Base-by-base conservation (phyloP, 2,113 vertebrate genomes). In the Varanus komodoensis region DNA sequence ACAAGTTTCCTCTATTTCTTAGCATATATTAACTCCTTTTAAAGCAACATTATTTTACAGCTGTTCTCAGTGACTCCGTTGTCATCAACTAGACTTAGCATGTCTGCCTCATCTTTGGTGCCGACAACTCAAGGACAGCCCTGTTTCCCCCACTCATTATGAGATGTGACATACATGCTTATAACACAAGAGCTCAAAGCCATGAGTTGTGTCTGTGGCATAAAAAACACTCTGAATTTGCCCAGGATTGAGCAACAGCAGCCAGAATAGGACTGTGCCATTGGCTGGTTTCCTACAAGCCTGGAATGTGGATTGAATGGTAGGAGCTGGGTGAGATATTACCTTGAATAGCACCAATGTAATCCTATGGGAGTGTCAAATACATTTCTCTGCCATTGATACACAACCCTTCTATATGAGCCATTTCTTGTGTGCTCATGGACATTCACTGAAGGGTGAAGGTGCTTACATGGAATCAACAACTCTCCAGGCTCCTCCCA, bases 121-220 rank as follows among this genome's bases (percentile, higher is more conserved):
- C 90, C 86, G 92, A 93, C 15, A 74, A 85, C 61, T 92, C 77
- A 93, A 82, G 52, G 92, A 92, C 86, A 93, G 54, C 4, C 15
- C 38, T n/a, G 34, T 38, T 17, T 77, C 52, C 52, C 34, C 23
- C 27, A 68, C 64, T 67, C 6, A 44, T 84, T 68, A n/a, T 27
- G 34, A 38, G 61, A 84, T 44, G 32, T 67, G 61, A 67, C 64
- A 44, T 68, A 67, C 11, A 44, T 84, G 1, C 54, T 87, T 78
- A 21, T 29, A 64, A 21, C 17, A 78, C 64, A 64, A 78, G 38
- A 44, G 38, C 7, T 32, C 38, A 38, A 87, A 48, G 64, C 48
- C 23, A 64, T 57, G 34, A 74, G 48, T 77, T 64, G 23, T 64
- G 34, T 14, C 17, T 87, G 23, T 17, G 8, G 73, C 57, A 27